Evolutionary conservation across 2,888 invertebrate genomes (phyloP), one percentile per base, ranked within the genome.

Genomic region (Drosophila setosimentum): DNA sequence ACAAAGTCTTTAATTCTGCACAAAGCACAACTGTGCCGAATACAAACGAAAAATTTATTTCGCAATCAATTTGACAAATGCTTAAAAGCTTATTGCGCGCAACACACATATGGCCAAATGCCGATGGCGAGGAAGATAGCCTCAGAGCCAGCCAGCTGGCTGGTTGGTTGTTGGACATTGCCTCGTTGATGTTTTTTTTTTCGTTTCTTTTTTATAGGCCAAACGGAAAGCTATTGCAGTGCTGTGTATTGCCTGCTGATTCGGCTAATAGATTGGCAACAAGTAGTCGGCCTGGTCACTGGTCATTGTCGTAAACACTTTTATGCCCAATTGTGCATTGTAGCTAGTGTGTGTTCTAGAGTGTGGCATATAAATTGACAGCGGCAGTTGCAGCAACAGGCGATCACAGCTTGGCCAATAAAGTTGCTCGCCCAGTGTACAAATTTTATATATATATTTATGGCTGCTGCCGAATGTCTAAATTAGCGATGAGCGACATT

Each of bases 41-140:
- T 68, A 57, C 71, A 69, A 54, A 42, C 66, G 42, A 53, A 68
- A 40, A 84, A 88, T 87, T 87, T 88, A 88, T 89, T 87, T 88
- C 71, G 82, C 84, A 87, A 90, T 89, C 85, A 87, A 83, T 73
- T 88, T 89, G 88, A 89, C 88, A 87, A 88, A 90, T 90, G 88
- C 73, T 70, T 58, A 59, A 74, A 76, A 78, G 88, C 82, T 70
- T 76, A 69, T 45, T 55, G 45, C 40, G 53, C 68, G 42, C 51
- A n/a, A n/a, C 29, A 45, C 55, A 42, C 51, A 61, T 68, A 76
- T 79, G 78, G 68, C 62, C 78, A 57, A 48, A 33, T 58, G 58
- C 45, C 48, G 73, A 76, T 76, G 68, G 49, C 55, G 61, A 32
- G 49, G 76, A 61, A 76, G 76, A 76, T 72, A 76, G 65, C 48